Evolutionary conservation across 2,797 vertebrate species (phyloP), one percentile per base, ranked within the genome.

Genomic region (Coilia nasus): DNA sequence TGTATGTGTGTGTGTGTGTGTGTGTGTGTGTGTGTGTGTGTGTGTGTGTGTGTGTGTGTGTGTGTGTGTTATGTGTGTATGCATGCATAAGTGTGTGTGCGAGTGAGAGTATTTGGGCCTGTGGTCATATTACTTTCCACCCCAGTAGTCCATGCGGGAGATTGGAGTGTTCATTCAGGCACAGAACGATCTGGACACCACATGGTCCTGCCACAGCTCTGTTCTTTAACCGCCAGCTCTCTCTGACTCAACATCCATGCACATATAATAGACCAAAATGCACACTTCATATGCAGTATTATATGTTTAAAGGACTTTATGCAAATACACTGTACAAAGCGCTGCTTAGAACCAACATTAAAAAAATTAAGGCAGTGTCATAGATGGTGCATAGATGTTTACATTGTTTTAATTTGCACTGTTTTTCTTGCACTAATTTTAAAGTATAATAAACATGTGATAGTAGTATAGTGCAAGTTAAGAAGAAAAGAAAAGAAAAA

Each of bases 111-210:
- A 44, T 35, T 35, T 15, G 15, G 83, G 71, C 88, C 82, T 83
- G 41, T 47, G 81, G 86, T 85, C 78, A 85, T 60, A 88, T 88
- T 82, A 75, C 31, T 84, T 88, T 83, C 81, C 81, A 62, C 67
- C 80, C 80, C 35, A 6, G 75, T 88, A 41, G 81, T 46, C 82
- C 57, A 44, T 57, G 54, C 46, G 31, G 67, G 62, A 47, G 62
- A 56, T 82, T 57, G 81, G 71, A 84, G 6, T 64, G 44, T n/a
- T 85, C 83, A 50, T 83, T 87, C 54, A 85, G 28, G 84, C 81
- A 19, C 85, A 41, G 71, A 17, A 21, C 71, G 41, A 31, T 78
- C 71, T 71, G 67, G 25, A 4, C 31, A 28, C 35, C 82, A 41
- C 81, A 50, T 25, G 60, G 59, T 84, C 41, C 41, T 46, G 54